These are phyloP conservation scores for Leptocoma aspasia DNA, from an alignment of 2,113 vertebrate genomes.

Conservation along the genomic window DNA sequence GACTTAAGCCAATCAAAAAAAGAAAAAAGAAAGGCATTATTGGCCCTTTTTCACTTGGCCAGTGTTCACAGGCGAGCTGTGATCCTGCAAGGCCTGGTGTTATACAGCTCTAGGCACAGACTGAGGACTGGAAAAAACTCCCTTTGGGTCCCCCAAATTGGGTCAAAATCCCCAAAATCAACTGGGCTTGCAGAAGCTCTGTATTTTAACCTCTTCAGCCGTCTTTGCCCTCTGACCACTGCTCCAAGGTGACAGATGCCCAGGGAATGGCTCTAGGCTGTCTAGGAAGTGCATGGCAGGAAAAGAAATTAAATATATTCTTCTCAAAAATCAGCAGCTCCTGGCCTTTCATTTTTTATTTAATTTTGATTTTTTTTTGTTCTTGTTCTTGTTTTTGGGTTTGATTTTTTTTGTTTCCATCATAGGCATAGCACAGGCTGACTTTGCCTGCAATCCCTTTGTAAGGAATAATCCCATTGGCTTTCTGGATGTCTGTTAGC, in stretches of 20 bases:
- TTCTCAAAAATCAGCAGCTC: neutral
- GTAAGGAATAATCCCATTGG: neutral
- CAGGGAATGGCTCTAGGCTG: neutral
- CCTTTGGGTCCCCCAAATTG: neutral
- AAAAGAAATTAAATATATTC: neutral
- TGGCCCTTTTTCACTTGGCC: neutral
- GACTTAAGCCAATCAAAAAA: neutral
- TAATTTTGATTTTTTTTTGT: neutral
- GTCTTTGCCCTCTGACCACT: neutral
- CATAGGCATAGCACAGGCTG: fast-evolving
- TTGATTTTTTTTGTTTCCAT: too few relatives aligned
- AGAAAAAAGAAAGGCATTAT: neutral
- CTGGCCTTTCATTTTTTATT: neutral
- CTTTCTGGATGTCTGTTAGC: neutral
- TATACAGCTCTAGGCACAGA: neutral
- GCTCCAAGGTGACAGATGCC: neutral
- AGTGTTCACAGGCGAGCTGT: neutral
- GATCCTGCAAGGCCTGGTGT: neutral
- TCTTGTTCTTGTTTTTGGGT: too few relatives aligned
- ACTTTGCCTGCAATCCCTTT: neutral
- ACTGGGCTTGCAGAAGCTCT: neutral
- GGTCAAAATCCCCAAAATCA: neutral
- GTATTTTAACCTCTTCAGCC: neutral
- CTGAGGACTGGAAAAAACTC: neutral
- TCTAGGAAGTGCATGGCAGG: neutral